Evolutionary conservation across 2,113 vertebrate genomes (phyloP).

Genomic region (Enhydra lutris): DNA sequence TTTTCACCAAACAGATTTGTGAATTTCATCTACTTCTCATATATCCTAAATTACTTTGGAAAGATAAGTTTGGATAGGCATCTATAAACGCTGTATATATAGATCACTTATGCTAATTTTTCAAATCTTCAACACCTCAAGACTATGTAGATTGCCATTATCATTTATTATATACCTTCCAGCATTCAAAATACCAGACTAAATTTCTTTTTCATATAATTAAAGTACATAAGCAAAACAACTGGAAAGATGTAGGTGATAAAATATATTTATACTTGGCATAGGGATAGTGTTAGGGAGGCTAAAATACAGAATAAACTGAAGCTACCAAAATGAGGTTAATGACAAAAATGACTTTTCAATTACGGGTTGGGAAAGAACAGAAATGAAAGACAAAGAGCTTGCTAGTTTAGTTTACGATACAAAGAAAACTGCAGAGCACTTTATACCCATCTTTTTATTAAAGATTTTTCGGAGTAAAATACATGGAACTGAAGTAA

Average conservation of each 20-base stretch:
- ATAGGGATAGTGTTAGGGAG: not conserved
- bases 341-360: not conserved
- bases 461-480: not conserved
- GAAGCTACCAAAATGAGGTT: not conserved
- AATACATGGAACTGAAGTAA: not conserved
- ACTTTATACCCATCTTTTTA: not conserved
- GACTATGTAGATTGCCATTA: not conserved
- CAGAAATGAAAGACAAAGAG: not conserved
- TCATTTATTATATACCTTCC: conserved; percentile 12
- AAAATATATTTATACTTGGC: not conserved
- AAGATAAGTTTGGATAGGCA: not conserved
- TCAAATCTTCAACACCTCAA: conserved; percentile 13
- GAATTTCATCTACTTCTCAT: not conserved
- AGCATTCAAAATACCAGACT: conserved; percentile 39
- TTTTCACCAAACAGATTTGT: not conserved
- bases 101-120: conserved; percentile 18
- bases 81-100: not conserved
- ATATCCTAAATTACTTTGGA: not conserved
- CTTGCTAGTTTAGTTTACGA: not conserved
- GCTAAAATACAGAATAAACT: not conserved
- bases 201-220: not conserved
- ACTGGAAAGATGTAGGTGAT: not conserved
- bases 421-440: not conserved
- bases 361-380: not conserved
- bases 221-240: not conserved